Conservation (phyloP, 2,797 vertebrate genomes). For the Xenentodon cancila region DNA sequence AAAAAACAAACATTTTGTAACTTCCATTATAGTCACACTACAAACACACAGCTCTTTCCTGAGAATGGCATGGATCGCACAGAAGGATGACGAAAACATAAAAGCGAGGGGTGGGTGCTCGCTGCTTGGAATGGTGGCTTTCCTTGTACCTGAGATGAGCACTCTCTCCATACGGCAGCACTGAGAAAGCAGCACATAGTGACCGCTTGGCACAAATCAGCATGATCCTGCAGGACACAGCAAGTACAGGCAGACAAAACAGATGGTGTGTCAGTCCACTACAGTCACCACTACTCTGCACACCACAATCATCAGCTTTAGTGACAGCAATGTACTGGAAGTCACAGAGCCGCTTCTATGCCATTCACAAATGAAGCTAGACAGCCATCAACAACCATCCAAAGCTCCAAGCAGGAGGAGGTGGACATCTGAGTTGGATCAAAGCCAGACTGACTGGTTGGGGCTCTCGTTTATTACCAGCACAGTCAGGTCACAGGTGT, state of each 20-base stretch:
- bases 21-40: neutral
- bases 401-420: constrained; percentile 4
- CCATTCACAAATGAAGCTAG: constrained; percentile 3
- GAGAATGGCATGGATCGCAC: constrained; percentile 42
- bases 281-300: constrained; percentile 28
- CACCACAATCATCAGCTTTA: constrained; percentile 14
- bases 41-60: constrained; percentile 3
- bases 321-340: neutral
- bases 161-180: constrained; percentile 95
- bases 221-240: constrained; percentile 90
- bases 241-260: constrained; percentile 79
- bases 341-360: constrained; percentile 21
- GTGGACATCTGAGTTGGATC: neutral
- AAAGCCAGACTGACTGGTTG: neutral
- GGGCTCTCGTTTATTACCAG: neutral
- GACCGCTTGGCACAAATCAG: constrained; percentile 97
- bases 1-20: constrained; percentile 38
- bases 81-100: constrained; percentile 39
- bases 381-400: constrained; percentile 11
- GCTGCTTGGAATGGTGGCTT: constrained; percentile 56
- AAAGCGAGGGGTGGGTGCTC: constrained; percentile 45
- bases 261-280: constrained; percentile 70
- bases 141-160: constrained; percentile 88
- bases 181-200: constrained; percentile 94
- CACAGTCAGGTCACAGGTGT: constrained; percentile 17